Conservation (phyloP, 1,140 invertebrate species). For the Drosophila hydei region DNA sequence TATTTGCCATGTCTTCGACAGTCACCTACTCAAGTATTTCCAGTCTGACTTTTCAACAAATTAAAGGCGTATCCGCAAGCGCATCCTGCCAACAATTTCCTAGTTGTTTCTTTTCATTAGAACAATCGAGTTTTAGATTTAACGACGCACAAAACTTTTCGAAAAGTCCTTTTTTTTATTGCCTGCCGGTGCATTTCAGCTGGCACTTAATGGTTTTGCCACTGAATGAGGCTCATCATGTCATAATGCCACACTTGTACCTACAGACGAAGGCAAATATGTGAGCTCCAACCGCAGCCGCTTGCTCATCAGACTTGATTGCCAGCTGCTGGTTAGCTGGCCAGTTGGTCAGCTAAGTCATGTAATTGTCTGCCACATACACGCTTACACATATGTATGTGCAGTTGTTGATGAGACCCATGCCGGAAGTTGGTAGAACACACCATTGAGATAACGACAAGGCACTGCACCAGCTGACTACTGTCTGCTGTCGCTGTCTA, state of each 20-base stretch:
- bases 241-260: conserved; percentile 63
- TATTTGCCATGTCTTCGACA: neutral
- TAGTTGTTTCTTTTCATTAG: conserved; percentile 40
- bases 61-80: conserved; percentile 66
- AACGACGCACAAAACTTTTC: conserved; percentile 26
- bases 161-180: conserved; percentile 9
- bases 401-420: conserved; percentile 30
- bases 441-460: conserved; percentile 51
- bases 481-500: conserved; percentile 1
- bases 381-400: conserved; percentile 24
- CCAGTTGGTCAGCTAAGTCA: conserved; percentile 40
- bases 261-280: conserved; percentile 52
- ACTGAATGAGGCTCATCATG: conserved; percentile 78
- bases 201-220: conserved; percentile 42
- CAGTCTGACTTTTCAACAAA: conserved; percentile 58
- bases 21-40: neutral
- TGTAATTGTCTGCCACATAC: conserved; percentile 68
- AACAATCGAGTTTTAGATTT: conserved; percentile 70
- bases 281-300: conserved; percentile 54
- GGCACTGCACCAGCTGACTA: conserved; percentile 5
- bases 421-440: conserved; percentile 38
- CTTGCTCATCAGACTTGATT: conserved; percentile 53
- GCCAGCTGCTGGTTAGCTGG: conserved; percentile 30
- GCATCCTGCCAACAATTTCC: conserved; percentile 77
- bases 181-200: conserved; percentile 12